Evolutionary conservation across 2,113 vertebrate species (phyloP).

Genomic region (Thryonomys swinderianus): DNA sequence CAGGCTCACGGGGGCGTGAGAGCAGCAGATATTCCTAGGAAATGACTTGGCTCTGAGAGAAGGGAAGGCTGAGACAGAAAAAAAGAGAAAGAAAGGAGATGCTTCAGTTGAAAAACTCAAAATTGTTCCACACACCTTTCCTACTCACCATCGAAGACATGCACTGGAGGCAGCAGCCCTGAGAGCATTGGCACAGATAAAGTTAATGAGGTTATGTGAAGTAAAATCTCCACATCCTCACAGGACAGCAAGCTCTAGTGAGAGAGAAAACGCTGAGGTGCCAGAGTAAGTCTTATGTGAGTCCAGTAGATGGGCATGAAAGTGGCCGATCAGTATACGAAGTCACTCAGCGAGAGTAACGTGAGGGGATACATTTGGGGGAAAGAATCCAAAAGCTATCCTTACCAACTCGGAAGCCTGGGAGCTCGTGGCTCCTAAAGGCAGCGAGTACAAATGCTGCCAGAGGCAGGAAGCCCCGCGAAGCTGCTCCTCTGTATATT

Average conservation of each 20-base stretch:
- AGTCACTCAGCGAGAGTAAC: background rate
- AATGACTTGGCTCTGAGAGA: background rate
- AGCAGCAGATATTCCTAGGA: background rate
- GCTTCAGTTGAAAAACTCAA: background rate
- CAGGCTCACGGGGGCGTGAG: background rate
- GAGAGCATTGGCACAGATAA: background rate
- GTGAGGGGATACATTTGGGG: background rate
- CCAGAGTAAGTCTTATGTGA: background rate
- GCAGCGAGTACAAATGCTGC: slow-evolving; percentile 7
- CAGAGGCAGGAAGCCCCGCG: background rate
- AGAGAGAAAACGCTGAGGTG: background rate
- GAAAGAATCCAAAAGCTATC: slow-evolving; percentile 53
- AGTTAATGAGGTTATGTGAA: background rate
- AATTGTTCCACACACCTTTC: background rate
- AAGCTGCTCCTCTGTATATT: background rate
- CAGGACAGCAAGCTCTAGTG: background rate
- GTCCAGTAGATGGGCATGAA: slow-evolving; percentile 50
- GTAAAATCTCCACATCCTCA: background rate
- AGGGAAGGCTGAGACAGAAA: background rate
- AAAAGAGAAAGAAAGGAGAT: no score
- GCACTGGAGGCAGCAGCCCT: background rate
- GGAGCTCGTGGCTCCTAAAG: background rate
- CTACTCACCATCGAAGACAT: background rate
- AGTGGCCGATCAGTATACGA: background rate
- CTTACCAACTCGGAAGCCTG: background rate